Base-by-base conservation (phyloP, 2,888 invertebrate genomes). In the Hirtodrosophila cameraria region DNA sequence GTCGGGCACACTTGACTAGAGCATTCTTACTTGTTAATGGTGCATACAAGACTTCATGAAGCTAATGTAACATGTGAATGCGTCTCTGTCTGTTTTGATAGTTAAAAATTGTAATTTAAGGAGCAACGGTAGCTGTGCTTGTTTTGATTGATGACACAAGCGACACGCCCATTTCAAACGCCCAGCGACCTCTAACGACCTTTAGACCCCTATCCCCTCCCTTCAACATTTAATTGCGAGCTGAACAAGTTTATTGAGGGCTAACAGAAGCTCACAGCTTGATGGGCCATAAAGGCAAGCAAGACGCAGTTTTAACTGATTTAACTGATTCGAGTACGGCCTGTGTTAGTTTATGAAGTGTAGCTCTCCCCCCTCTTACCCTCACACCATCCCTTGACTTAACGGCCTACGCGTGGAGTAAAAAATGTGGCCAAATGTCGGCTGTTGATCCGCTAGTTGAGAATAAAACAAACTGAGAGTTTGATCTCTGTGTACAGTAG, bases 201-300 rank as follows among this genome's bases (percentile, higher is more conserved):
- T 36, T n/a, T 25, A 43, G 30, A 8, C 16, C 15, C n/a, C 35
- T 12, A 7, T 1, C n/a, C 3, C 1, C 9, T 9, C 15, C 3
- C 12, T 1, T 9, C 11, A 7, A 45, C 59, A 45, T 33, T 52
- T 57, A 68, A 68, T 68, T 70, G 49, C 71, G 48, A 23, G 9
- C 45, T 11, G 61, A 57, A 72, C 72, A 53, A 46, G 72, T 72
- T 70, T 70, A 57, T 61, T 38, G 65, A 70, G 65, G 67, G 52
- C 52, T 65, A 57, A 71, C 66, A 70, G 72, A 65, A 65, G 72
- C 70, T 48, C 15, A 36, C 28, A 39, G 48, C 48, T 55, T 42
- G 35, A 54, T 50, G 52, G 61, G 25, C 48, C 33, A 46, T 55
- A 55, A 68, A 54, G 23, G 13, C 28, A 15, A 8, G 33, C 30